These are phyloP conservation scores for Glaucopsyche alexis DNA, from an alignment of 2,888 invertebrate genomes.

Conservation along the genomic window DNA sequence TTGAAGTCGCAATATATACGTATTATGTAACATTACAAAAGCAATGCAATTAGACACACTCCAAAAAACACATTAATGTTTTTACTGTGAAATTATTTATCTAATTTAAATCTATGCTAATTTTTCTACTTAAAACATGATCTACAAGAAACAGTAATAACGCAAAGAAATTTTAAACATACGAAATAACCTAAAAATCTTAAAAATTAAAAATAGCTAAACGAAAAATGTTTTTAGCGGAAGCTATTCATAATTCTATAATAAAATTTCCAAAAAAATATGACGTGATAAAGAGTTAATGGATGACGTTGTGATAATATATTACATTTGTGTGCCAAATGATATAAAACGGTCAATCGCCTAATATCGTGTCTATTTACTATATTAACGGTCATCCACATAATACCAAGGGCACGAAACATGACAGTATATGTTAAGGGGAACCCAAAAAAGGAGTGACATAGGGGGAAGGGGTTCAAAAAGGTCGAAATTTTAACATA, in stretches of 20 bases:
- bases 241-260: neutral
- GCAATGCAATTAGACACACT: neutral
- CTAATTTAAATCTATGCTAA: neutral
- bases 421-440: too few relatives aligned
- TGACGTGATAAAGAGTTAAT: neutral
- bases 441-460: too few relatives aligned
- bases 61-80: neutral
- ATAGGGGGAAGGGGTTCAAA: too few relatives aligned
- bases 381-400: too few relatives aligned
- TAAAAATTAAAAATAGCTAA: neutral
- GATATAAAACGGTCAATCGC: conserved; percentile 5
- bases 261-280: neutral
- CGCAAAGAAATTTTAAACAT: neutral
- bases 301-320: neutral
- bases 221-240: neutral
- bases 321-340: conserved; percentile 1
- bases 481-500: too few relatives aligned
- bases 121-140: neutral
- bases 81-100: conserved; percentile 1
- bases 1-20: neutral
- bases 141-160: neutral
- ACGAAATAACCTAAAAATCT: neutral
- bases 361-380: neutral
- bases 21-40: neutral
- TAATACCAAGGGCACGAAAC: too few relatives aligned